Conservation (phyloP, 2,888 invertebrate species). For the Perithous albicinctus region DNA sequence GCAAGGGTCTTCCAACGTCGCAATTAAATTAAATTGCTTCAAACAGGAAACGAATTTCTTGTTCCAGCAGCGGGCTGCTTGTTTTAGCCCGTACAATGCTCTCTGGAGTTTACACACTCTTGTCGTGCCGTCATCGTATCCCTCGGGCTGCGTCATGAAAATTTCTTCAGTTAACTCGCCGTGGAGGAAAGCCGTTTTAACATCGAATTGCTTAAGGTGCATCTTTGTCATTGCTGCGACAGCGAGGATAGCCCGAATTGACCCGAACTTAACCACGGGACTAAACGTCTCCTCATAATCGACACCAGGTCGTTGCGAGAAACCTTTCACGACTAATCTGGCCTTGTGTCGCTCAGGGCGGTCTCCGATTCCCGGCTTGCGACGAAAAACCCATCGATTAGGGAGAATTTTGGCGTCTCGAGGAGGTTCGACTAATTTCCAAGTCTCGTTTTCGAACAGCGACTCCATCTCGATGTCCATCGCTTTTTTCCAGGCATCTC, state of each 20-base stretch:
- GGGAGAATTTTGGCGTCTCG: neutral
- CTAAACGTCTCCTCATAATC: slow-evolving; percentile 44
- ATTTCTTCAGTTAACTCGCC: slow-evolving; percentile 63
- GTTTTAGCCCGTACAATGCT: slow-evolving; percentile 80
- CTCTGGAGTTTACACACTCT: slow-evolving; percentile 76
- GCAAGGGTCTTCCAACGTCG: slow-evolving; percentile 64
- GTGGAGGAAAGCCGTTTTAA: slow-evolving; percentile 61
- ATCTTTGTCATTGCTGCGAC: slow-evolving; percentile 65
- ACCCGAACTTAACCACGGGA: slow-evolving; percentile 45
- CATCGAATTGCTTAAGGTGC: slow-evolving; percentile 52
- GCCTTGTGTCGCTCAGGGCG: slow-evolving; percentile 14
- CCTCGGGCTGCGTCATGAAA: slow-evolving; percentile 65
- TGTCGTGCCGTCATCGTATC: slow-evolving; percentile 68
- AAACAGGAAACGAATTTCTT: slow-evolving; percentile 69
- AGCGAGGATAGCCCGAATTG: slow-evolving; percentile 62
- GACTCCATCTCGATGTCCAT: slow-evolving; percentile 58
- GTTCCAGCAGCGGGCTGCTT: slow-evolving; percentile 78
- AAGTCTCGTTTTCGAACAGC: slow-evolving; percentile 36
- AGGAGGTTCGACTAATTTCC: slow-evolving; percentile 37
- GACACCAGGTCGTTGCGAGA: slow-evolving; percentile 34
- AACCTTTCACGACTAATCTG: slow-evolving; percentile 39
- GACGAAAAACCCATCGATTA: slow-evolving; percentile 52
- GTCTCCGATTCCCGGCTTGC: slow-evolving; percentile 55
- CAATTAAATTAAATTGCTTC: slow-evolving; percentile 68
- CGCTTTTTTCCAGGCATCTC: slow-evolving; percentile 28